Percentiles rank a stretch among this genome's conserved stretches.
Conservation (phyloP, 2,113 vertebrate genomes). For the Melanotaenia duboulayi region DNA sequence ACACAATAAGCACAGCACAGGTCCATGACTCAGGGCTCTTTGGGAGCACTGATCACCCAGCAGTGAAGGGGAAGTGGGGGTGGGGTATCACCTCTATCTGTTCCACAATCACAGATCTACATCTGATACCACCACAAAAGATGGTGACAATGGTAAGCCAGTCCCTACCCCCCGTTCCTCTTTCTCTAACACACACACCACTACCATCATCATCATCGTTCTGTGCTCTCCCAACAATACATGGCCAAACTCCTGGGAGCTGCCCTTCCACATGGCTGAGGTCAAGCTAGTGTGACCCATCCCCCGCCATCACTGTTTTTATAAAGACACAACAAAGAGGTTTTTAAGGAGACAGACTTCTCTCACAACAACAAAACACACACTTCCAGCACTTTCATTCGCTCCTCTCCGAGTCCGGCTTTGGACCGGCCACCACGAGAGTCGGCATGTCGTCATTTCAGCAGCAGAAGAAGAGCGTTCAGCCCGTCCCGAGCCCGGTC, state of each 20-base stretch:
- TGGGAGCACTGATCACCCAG: constrained; percentile 54
- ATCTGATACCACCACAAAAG: constrained; percentile 76
- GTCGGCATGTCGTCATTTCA: constrained; percentile 10
- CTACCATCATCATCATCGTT: constrained; percentile 3
- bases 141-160: constrained; percentile 68
- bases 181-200: constrained; percentile 29
- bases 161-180: constrained; percentile 7
- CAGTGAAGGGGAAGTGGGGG: constrained; percentile 29
- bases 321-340: constrained; percentile 64
- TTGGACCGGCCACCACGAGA: background rate
- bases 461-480: background rate
- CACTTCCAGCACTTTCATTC: constrained; percentile 29
- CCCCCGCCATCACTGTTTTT: constrained; percentile 11
- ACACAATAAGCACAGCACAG: constrained; percentile 35
- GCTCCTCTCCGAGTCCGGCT: constrained; percentile 18
- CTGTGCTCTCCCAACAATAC: constrained; percentile 47
- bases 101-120: constrained; percentile 66
- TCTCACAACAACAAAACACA: constrained; percentile 23
- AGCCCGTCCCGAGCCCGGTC: background rate
- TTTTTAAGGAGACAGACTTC: constrained; percentile 25
- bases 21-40: constrained; percentile 58
- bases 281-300: constrained; percentile 44
- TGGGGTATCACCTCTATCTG: constrained; percentile 55
- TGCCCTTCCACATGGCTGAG: constrained; percentile 70
- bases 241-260: constrained; percentile 62